Conservation (phyloP, 2,888 invertebrate species). For the Pimpla rufipes region DNA sequence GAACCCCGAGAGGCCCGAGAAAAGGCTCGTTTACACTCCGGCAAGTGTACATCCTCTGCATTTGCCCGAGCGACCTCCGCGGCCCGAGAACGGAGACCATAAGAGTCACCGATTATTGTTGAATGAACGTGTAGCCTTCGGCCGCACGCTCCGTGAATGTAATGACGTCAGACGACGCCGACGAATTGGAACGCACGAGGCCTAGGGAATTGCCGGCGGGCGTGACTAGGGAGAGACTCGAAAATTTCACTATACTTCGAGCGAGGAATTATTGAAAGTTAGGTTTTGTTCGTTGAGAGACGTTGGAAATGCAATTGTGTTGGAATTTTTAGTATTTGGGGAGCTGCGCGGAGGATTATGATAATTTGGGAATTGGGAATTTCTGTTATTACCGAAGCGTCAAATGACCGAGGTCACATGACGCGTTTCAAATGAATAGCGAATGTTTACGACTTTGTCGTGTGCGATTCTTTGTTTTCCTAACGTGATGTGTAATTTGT, state of each 20-base stretch:
- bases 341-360: not conserved
- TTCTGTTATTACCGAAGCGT: too few species aligned
- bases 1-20: slow-evolving; percentile 29
- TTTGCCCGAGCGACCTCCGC: not conserved
- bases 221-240: not conserved
- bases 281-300: too few species aligned
- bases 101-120: slow-evolving; percentile 18
- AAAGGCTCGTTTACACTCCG: slow-evolving; percentile 53
- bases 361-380: too few species aligned
- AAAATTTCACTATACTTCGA: too few species aligned
- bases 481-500: too few species aligned
- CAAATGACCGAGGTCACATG: too few species aligned
- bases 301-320: not conserved
- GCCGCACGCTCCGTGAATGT: not conserved
- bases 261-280: too few species aligned
- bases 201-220: not conserved
- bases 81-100: not conserved
- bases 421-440: too few species aligned
- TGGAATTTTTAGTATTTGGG: not conserved
- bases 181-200: not conserved
- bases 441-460: too few species aligned
- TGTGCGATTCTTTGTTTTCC: too few species aligned
- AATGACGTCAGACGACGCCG: not conserved
- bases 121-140: slow-evolving; percentile 6
- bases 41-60: not conserved